A percentile compares a stretch with the other conserved stretches of the same genome.
Evolutionary conservation across 92 coral and sea anemone genomes (phyloP).

Genomic region (Blastomussa wellsi): DNA sequence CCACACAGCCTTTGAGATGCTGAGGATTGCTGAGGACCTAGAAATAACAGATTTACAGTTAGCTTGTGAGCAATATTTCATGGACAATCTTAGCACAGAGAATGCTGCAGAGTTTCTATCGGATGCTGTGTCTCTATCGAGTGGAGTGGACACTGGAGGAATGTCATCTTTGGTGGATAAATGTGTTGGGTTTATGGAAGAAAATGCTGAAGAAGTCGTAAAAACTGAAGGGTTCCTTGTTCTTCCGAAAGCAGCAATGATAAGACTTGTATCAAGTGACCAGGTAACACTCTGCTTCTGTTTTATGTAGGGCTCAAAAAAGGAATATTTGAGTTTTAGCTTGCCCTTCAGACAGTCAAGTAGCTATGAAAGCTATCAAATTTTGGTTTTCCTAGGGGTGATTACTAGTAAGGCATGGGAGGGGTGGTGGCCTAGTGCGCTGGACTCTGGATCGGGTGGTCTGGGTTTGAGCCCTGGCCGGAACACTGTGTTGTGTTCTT

Average conservation of each 20-base stretch:
- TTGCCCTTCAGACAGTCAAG: too few relatives aligned
- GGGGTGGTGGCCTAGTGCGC: too few relatives aligned
- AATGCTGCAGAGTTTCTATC: slow-evolving; percentile 87
- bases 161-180: slow-evolving; percentile 77
- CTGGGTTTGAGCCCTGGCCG: too few relatives aligned
- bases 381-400: too few relatives aligned
- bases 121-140: slow-evolving; percentile 80
- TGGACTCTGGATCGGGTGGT: too few relatives aligned
- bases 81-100: slow-evolving; percentile 71
- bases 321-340: too few relatives aligned
- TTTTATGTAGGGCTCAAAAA: neutral
- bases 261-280: slow-evolving; percentile 89
- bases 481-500: too few relatives aligned
- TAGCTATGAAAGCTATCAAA: too few relatives aligned
- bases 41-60: slow-evolving; percentile 77
- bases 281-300: slow-evolving; percentile 53
- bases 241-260: slow-evolving; percentile 86
- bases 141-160: slow-evolving; percentile 55
- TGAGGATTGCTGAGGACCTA: slow-evolving; percentile 85
- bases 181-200: slow-evolving; percentile 86
- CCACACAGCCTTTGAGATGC: slow-evolving; percentile 76
- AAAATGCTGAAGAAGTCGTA: slow-evolving; percentile 90
- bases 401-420: too few relatives aligned
- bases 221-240: slow-evolving; percentile 79
- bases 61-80: slow-evolving; percentile 86